Conservation (phyloP, 1,140 invertebrate species). For the Trichonephila clavata region DNA sequence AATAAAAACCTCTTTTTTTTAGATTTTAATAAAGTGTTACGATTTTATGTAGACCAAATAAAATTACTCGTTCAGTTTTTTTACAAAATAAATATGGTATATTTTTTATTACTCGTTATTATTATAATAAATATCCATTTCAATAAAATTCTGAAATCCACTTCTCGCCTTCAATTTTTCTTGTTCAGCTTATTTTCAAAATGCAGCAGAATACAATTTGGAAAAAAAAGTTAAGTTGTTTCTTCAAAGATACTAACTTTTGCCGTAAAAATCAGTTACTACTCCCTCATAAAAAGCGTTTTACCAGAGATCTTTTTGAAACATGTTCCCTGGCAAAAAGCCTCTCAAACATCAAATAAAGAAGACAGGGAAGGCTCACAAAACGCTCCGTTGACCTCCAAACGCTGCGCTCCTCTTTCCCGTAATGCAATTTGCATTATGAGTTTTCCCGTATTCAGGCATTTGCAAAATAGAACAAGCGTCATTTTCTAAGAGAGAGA, state of each 20-base stretch:
- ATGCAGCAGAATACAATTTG: too few relatives aligned
- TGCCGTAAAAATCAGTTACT: not conserved
- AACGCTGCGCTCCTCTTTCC: not conserved
- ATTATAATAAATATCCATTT: too few relatives aligned
- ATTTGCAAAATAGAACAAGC: not conserved
- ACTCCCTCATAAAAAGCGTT: not conserved
- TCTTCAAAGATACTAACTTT: not conserved
- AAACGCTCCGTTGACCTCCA: conserved; percentile 31
- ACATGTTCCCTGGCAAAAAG: not conserved
- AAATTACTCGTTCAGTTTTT: too few relatives aligned
- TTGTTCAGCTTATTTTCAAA: too few relatives aligned
- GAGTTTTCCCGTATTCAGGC: not conserved
- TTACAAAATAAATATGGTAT: too few relatives aligned
- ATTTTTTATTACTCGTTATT: too few relatives aligned
- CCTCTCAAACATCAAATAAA: not conserved
- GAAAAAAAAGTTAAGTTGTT: too few relatives aligned
- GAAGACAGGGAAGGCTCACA: not conserved
- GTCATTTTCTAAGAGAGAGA: not conserved
- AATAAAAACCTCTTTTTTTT: too few relatives aligned
- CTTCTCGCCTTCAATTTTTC: too few relatives aligned
- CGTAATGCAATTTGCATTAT: conserved; percentile 54
- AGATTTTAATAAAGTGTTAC: too few relatives aligned
- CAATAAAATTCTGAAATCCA: too few relatives aligned
- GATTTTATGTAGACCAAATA: too few relatives aligned
- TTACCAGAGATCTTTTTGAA: not conserved